Evolutionary conservation across 1,140 invertebrate genomes (phyloP), one percentile per base, ranked within the genome.

Genomic region (Leptinotarsa lineolata): DNA sequence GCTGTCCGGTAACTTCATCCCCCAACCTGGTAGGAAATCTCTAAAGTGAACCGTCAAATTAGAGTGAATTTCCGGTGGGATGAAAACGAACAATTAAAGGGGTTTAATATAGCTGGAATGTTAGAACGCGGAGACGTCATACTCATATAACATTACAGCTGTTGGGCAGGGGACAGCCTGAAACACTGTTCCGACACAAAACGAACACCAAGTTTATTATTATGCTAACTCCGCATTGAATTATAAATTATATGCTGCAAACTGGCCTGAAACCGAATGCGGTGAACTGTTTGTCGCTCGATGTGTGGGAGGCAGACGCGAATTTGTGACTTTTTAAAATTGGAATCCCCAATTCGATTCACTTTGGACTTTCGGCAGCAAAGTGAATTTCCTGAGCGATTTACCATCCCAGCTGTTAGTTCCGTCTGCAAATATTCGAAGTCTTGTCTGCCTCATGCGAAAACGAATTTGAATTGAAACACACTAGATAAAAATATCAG

Each of bases 31-130:
- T n/a, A 18, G 16, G 63, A 65, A 65, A 65, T 65, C 63, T 65
- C 63, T 39, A 65, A 65, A 65, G 63, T 24, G 24, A 65, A 65
- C 63, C 63, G 63, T 65, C 63, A 65, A 65, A 65, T 65, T 65
- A 65, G 22, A 65, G 39, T 65, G 63, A 65, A 65, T 65, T 65
- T 65, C 63, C 63, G 39, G 13, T n/a, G 63, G 21, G 22, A 65
- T 65, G 63, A 65, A 65, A 65, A 65, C 63, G 39, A 39, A 65
- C 63, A 65, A 65, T 65, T 65, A 65, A 65, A 65, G 39, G 63
- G 63, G 24, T 65, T 65, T 65, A 65, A 65, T 65, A 65, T 24
- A 6, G 22, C 63, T 39, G 63, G 22, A 65, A 65, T 39, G 24
- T 22, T 65, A 18, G 63, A 65, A 65, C 63, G 63, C 63, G 22